These are phyloP conservation scores for Drusus annulatus DNA, from an alignment of 1,140 invertebrate genomes.

Conservation along the genomic window DNA sequence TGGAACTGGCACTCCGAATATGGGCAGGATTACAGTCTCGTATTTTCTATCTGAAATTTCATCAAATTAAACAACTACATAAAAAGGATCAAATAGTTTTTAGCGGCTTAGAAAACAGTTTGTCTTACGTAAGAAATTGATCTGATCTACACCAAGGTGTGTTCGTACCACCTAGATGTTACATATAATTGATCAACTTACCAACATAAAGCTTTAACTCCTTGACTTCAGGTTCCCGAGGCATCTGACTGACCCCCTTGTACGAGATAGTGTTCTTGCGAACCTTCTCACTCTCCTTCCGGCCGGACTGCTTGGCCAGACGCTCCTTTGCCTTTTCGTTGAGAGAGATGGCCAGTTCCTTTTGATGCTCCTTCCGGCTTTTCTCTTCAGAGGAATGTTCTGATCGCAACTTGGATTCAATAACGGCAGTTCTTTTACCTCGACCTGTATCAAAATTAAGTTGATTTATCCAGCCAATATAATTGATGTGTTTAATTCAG, in stretches of 20 bases:
- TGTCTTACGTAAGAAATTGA: too few species aligned
- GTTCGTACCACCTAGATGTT: too few species aligned
- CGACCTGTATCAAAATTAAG: conserved; percentile 71
- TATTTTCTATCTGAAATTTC: conserved; percentile 88
- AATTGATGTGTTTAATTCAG: background rate
- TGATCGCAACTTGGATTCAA: conserved; percentile 95
- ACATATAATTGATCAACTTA: conserved; percentile 65
- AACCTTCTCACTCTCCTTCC: conserved; percentile 91
- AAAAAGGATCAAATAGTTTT: too few species aligned
- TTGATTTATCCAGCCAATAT: conserved; percentile 1
- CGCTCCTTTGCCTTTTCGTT: conserved; percentile 95
- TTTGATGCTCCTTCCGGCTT: conserved; percentile 96
- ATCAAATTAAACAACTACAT: conserved; percentile 23
- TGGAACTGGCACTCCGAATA: conserved; percentile 96
- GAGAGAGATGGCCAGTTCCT: conserved; percentile 90
- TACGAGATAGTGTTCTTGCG: conserved; percentile 97
- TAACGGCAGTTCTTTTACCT: conserved; percentile 92
- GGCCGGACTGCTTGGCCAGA: conserved; percentile 88
- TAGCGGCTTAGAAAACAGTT: too few species aligned
- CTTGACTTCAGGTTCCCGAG: conserved; percentile 93
- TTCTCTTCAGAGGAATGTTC: conserved; percentile 98
- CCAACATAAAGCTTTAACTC: conserved; percentile 97
- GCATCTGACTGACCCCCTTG: conserved; percentile 93
- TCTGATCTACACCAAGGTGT: too few species aligned
- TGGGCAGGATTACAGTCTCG: conserved; percentile 96